Evolutionary conservation across 1,140 invertebrate species (phyloP).

Genomic region (Doryteuthis pealeii): DNA sequence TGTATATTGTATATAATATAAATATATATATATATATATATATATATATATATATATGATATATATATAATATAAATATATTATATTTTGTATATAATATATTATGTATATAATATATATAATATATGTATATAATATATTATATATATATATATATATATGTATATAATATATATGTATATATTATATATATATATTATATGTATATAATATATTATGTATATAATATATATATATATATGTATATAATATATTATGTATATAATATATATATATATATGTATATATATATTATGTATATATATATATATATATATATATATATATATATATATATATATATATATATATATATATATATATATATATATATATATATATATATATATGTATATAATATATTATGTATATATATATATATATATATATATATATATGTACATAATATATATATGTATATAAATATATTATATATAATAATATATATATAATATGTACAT

Average conservation of each 20-base stretch:
- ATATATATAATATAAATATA: neutral
- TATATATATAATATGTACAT: neutral
- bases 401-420: neutral
- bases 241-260: neutral
- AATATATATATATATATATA: neutral
- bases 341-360: neutral
- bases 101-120: neutral
- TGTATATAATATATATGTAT: neutral
- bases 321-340: neutral
- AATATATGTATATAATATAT: neutral
- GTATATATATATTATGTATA: neutral
- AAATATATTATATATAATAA: too few relatives aligned
- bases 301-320: neutral
- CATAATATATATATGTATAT: neutral
- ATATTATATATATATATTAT: neutral
- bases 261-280: neutral
- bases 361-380: neutral
- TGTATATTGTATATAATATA: neutral
- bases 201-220: neutral
- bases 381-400: neutral
- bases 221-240: neutral
- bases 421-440: conserved; percentile 5
- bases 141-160: conserved; percentile 1
- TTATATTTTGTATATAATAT: neutral
- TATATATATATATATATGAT: neutral